Conservation (phyloP, 1,140 invertebrate genomes). For the Procambarus virginalis region DNA sequence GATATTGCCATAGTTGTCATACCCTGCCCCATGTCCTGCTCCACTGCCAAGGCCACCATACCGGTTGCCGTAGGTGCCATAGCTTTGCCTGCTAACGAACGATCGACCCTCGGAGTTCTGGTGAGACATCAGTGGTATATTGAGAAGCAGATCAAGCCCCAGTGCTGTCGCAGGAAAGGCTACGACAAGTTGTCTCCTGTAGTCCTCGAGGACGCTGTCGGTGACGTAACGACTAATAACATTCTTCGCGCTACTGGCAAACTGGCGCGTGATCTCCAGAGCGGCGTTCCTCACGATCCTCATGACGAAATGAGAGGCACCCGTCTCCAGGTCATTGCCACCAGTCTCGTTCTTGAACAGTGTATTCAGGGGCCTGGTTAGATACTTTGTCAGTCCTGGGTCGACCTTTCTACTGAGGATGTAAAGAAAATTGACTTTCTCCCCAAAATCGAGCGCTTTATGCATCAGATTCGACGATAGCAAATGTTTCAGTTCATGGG, state of each 20-base stretch:
- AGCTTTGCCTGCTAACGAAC: not conserved
- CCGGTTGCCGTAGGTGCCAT: not conserved
- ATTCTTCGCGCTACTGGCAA: conserved; percentile 13
- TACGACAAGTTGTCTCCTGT: not conserved
- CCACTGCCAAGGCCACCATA: not conserved
- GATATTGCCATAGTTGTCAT: not conserved
- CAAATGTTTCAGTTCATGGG: not conserved
- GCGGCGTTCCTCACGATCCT: conserved; percentile 4
- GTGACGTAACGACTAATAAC: conserved; percentile 6
- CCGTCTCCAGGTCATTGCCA: not conserved
- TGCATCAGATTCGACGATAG: conserved; percentile 21
- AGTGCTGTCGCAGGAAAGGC: not conserved
- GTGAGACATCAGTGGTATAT: not conserved
- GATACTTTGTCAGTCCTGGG: not conserved
- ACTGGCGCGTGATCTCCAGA: conserved; percentile 3
- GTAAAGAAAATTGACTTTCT: conserved; percentile 40
- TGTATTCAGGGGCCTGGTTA: not conserved
- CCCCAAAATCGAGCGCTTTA: conserved; percentile 25
- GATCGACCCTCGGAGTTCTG: not conserved
- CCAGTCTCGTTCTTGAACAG: not conserved
- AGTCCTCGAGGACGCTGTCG: conserved; percentile 1
- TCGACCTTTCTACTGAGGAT: conserved; percentile 20
- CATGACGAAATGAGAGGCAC: not conserved
- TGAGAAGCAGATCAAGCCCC: conserved; percentile 19
- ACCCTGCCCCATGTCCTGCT: not conserved